These are phyloP conservation scores for Polymixis lichenea DNA, from an alignment of 2,888 invertebrate genomes.

Conservation along the genomic window DNA sequence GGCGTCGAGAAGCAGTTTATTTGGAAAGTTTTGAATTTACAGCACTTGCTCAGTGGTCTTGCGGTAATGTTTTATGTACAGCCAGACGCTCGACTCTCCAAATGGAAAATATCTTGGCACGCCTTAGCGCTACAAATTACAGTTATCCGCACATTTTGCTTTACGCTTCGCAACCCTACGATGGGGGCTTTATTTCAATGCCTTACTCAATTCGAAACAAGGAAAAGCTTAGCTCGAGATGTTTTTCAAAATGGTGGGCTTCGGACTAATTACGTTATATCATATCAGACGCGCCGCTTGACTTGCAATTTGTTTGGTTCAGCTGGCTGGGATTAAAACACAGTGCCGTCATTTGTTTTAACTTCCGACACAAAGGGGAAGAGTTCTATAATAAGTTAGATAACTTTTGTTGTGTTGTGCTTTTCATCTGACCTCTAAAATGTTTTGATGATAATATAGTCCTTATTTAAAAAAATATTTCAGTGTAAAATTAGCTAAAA, in stretches of 20 bases:
- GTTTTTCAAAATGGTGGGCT: slow-evolving; percentile 49
- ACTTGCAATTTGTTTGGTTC: slow-evolving; percentile 40
- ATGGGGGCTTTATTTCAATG: slow-evolving; percentile 44
- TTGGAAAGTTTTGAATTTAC: slow-evolving; percentile 59
- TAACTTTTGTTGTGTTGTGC: slow-evolving; percentile 31
- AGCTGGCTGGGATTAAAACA: slow-evolving; percentile 28
- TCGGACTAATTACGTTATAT: slow-evolving; percentile 48
- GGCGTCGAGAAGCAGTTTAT: slow-evolving; percentile 53
- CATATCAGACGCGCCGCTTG: slow-evolving; percentile 28
- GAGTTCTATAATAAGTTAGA: slow-evolving; percentile 10
- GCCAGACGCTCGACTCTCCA: slow-evolving; percentile 28
- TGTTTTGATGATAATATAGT: neutral
- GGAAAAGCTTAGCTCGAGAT: slow-evolving; percentile 26
- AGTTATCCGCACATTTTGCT: slow-evolving; percentile 42
- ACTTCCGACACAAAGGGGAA: slow-evolving; percentile 11
- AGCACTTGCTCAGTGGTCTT: slow-evolving; percentile 42
- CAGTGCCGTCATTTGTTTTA: slow-evolving; percentile 35
- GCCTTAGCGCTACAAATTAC: slow-evolving; percentile 53
- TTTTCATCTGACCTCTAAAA: neutral
- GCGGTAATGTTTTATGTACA: slow-evolving; percentile 57
- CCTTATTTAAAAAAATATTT: neutral
- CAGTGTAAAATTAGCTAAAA: neutral
- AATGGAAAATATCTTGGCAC: slow-evolving; percentile 63
- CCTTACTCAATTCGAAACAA: slow-evolving; percentile 41
- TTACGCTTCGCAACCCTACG: slow-evolving; percentile 16